These are phyloP conservation scores for Alca torda DNA, from an alignment of 2,797 vertebrate genomes.

Conservation along the genomic window DNA sequence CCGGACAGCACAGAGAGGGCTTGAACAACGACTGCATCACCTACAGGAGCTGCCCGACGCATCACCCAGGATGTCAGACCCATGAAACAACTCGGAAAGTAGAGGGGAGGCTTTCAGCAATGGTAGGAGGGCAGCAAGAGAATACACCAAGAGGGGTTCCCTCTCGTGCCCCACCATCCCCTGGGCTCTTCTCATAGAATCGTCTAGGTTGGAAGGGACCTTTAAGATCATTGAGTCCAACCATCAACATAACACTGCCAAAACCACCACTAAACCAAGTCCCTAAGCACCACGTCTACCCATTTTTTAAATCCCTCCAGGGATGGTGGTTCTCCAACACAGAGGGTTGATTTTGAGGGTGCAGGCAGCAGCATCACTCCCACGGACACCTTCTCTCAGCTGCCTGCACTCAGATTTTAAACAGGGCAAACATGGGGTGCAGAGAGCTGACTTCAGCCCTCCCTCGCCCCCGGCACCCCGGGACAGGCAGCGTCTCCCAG, in stretches of 20 bases:
- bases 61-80: background rate
- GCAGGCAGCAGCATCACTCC: background rate
- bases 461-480: background rate
- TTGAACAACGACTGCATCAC: background rate
- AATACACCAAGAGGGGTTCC: background rate
- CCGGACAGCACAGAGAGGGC: rapidly evolving
- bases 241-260: background rate
- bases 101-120: background rate
- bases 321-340: background rate
- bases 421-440: rapidly evolving
- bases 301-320: background rate
- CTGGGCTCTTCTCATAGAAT: background rate
- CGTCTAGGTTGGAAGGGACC: background rate
- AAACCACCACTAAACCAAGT: background rate
- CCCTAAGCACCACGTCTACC: background rate
- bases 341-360: background rate
- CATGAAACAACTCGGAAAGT: background rate
- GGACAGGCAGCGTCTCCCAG: background rate
- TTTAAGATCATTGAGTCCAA: background rate
- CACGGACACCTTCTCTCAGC: background rate
- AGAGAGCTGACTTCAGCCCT: background rate
- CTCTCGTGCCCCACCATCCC: background rate
- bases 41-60: background rate
- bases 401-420: background rate
- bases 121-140: background rate